Evolutionary conservation across 2,888 invertebrate genomes (phyloP), one percentile per base, ranked within the genome.

Genomic region (Drosophila subsilvestris): DNA sequence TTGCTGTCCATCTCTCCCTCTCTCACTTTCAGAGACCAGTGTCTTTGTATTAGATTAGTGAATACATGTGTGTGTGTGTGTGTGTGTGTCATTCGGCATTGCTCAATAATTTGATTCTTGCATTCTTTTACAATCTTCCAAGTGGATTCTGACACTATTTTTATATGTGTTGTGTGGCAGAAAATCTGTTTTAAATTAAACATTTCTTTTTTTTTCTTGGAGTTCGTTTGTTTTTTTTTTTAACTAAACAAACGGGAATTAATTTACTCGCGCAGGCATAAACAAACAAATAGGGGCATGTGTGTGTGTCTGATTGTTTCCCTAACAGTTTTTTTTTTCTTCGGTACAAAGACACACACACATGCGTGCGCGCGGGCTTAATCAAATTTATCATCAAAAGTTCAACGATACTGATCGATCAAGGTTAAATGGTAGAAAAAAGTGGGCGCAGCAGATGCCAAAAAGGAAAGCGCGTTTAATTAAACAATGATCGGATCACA

Each of bases 391-490:
- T 76, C 69, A 74, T 77, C 49, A 71, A 85, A 79, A 87, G 87
- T 87, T 80, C 80, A 80, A 81, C 82, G 82, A 72, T 85, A 81
- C 70, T 44, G 55, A 70, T 70, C 63, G 79, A 81, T 85, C 81
- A 81, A 81, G 81, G 81, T 81, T 81, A 81, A 85, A 86, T 78
- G 66, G 50, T 56, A 51, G 70, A 67, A 27, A 51, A 54, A 73
- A 73, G 72, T 37, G 37, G 37, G 14, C 37, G 37, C 44, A 56
- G 56, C 56, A 56, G 56, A 56, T 56, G 56, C 56, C 29, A 67
- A 67, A 55, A 68, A 75, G 63, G 73, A 81, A 81, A 85, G 85
- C 86, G 58, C 25, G 62, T 62, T 78, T 79, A 85, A 87, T 75
- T 73, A 71, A 76, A 68, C 68, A 61, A 44, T 4, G 37, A 51